Evolutionary conservation across 1,140 invertebrate genomes (phyloP), one percentile per base, ranked within the genome.

Genomic region (Notospermus geniculatus): DNA sequence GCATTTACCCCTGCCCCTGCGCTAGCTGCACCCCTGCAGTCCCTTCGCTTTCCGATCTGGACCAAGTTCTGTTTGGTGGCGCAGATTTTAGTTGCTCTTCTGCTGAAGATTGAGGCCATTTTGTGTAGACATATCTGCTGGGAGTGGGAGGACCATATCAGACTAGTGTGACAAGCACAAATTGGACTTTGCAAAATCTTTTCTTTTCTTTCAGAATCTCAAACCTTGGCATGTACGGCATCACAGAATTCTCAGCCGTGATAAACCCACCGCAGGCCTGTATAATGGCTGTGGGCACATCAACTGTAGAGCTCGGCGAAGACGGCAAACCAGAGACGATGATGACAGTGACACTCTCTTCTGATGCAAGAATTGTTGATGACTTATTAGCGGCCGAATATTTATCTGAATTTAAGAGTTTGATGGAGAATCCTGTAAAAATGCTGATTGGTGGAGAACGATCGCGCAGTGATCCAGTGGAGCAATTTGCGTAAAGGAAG

Each of bases 161-260:
- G 77, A 86, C 54, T n/a, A n/a, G n/a, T n/a, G n/a, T n/a, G n/a
- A n/a, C n/a, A n/a, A n/a, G n/a, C n/a, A n/a, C 81, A 86, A 73
- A 87, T 87, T 59, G 15, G 22, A 57, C 13, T 11, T 13, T 59
- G 15, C 15, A 13, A 17, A 15, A 17, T 50, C 13, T 54, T 72
- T 41, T 36, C 15, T 30, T 45, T 19, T 58, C 45, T 77, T 88
- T 85, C 75, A 87, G 87, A 1, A 88, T 99, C 2, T 98, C 96
- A 0, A 99, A 99, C 83, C 83, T 99, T 59, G 97, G 97, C 71
- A 99, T 99, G 97, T 98, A 92, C 81, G 95, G 94, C 80, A 83
- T 88, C 32, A 82, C 81, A 46, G 81, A 87, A 69, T 88, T 88
- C 75, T 82, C 85, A 23, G 87, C 88, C 7, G 86, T 88, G 13